These are phyloP conservation scores for Phymanthus crucifer DNA, from an alignment of 92 coral and sea anemone species.

Conservation along the genomic window DNA sequence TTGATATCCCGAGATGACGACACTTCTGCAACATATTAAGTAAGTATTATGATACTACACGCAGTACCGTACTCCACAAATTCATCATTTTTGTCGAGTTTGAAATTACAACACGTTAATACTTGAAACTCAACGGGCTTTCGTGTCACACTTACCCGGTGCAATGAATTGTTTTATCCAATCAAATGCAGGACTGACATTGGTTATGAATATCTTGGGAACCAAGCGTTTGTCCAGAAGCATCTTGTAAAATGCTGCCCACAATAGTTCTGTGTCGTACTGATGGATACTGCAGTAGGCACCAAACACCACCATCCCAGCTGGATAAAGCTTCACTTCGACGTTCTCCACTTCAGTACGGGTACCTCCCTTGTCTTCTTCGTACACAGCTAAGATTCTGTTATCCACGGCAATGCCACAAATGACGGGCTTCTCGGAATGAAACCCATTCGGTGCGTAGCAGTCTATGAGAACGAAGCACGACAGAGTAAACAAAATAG, in stretches of 20 bases:
- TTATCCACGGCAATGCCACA: conserved; percentile 63
- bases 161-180: conserved; percentile 43
- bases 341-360: conserved; percentile 67
- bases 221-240: conserved; percentile 58
- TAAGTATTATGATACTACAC: no score
- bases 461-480: conserved; percentile 30
- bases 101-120: no score
- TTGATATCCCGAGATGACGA: conserved; percentile 8
- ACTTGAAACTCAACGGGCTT: no score
- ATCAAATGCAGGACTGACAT: conserved; percentile 65
- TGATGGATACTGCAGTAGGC: conserved; percentile 42
- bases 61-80: no score
- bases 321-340: conserved; percentile 60
- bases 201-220: conserved; percentile 53
- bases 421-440: conserved; percentile 68
- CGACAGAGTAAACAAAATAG: background rate
- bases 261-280: conserved; percentile 63
- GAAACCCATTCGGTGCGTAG: conserved; percentile 75
- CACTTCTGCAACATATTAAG: background rate
- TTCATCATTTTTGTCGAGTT: no score
- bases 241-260: conserved; percentile 75
- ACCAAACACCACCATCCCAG: conserved; percentile 64
- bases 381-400: conserved; percentile 59
- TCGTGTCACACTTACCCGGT: conserved; percentile 27
- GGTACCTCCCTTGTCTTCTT: conserved; percentile 39